Evolutionary conservation across 2,113 vertebrate genomes (phyloP).

Genomic region (Sinocyclocheilus grahami): DNA sequence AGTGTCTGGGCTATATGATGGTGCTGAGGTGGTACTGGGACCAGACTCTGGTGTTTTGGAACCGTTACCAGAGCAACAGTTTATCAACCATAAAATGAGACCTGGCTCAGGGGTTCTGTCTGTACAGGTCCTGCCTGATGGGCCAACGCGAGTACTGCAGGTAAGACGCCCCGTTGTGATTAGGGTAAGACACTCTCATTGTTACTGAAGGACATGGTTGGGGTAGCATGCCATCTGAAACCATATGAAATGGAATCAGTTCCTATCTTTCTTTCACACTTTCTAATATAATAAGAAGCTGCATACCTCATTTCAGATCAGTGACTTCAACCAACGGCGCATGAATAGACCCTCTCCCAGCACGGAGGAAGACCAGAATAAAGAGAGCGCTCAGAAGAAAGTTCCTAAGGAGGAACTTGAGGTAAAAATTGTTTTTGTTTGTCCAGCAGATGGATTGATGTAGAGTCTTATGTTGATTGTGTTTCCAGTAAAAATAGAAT

Average conservation of each 20-base stretch:
- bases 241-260: not conserved
- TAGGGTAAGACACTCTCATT: too few species aligned
- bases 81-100: constrained; percentile 96
- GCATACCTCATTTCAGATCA: constrained; percentile 76
- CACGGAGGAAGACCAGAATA: constrained; percentile 74
- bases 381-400: constrained; percentile 74
- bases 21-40: constrained; percentile 92
- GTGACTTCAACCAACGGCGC: constrained; percentile 88
- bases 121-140: constrained; percentile 88
- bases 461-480: not conserved
- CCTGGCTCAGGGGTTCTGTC: constrained; percentile 91
- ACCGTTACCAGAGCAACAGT: constrained; percentile 88
- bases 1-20: constrained; percentile 84
- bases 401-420: constrained; percentile 82
- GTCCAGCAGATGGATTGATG: not conserved
- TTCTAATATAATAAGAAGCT: constrained; percentile 20
- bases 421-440: constrained; percentile 62
- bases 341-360: constrained; percentile 76
- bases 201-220: not conserved
- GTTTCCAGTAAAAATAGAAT: not conserved
- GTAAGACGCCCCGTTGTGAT: constrained; percentile 64
- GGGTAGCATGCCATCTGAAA: not conserved
- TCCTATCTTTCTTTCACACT: not conserved
- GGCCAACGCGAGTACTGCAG: constrained; percentile 94
- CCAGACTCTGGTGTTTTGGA: constrained; percentile 84